phyloP scores from a whole-genome alignment of 2,888 invertebrate species.

The Belgica antarctica region DNA sequence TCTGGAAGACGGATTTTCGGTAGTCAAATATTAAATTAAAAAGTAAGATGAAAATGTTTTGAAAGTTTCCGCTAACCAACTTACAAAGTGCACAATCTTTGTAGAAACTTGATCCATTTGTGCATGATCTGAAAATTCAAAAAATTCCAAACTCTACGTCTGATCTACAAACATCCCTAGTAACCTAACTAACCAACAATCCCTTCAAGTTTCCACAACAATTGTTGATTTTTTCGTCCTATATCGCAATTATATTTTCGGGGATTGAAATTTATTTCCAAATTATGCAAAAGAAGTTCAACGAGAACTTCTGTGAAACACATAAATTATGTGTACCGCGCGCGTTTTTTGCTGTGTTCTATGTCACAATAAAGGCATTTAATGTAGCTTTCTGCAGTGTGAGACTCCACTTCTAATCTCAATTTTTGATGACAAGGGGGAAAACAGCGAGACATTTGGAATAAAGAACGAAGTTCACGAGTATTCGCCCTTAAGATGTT shows the following conservation, averaged over 20 bases:
- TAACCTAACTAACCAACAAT: not conserved
- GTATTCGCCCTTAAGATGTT: conserved; percentile 39
- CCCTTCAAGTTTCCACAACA: conserved; percentile 8
- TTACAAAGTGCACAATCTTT: too few species aligned
- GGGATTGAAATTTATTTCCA: conserved; percentile 31
- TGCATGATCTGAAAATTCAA: too few species aligned
- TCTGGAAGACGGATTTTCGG: too few species aligned
- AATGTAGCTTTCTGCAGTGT: not conserved
- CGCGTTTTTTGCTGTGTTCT: not conserved
- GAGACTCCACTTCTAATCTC: not conserved
- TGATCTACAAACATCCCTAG: too few species aligned
- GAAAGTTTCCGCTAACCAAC: too few species aligned
- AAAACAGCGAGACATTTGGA: not conserved
- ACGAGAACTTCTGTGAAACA: conserved; percentile 6
- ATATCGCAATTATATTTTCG: too few species aligned
- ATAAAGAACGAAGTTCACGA: conserved; percentile 6
- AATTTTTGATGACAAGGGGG: conserved; percentile 12
- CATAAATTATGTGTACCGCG: conserved; percentile 17
- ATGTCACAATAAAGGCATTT: conserved; percentile 22
- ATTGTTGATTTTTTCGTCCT: conserved; percentile 8
- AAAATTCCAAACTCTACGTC: too few species aligned
- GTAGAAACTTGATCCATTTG: too few species aligned
- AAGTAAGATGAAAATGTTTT: too few species aligned
- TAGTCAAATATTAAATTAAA: too few species aligned
- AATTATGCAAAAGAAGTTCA: conserved; percentile 36